Conservation (phyloP, 2,113 vertebrate genomes). For the Hemicordylus capensis region DNA sequence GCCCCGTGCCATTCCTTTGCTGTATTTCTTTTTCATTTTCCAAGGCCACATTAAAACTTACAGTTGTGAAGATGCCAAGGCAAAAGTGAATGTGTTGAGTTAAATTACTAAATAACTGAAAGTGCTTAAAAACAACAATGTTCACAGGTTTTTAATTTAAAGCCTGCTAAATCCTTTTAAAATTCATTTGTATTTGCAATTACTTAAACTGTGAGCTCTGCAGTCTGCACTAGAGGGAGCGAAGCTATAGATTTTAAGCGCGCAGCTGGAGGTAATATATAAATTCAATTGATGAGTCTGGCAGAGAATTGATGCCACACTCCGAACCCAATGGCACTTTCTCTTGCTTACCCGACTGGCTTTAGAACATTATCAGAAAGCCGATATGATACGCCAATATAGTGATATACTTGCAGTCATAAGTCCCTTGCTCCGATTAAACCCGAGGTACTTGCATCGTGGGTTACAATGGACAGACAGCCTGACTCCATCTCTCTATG, state of each 20-base stretch:
- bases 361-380: conserved; percentile 85
- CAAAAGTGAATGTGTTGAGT: conserved; percentile 49
- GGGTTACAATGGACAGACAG: conserved; percentile 80
- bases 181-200: conserved; percentile 78
- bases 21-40: conserved; percentile 37
- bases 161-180: conserved; percentile 72
- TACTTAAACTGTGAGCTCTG: conserved; percentile 74
- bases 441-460: conserved; percentile 67
- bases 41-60: background rate
- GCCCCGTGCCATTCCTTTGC: conserved; percentile 34
- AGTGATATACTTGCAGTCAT: conserved; percentile 75
- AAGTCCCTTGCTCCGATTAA: conserved; percentile 75
- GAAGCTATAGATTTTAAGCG: conserved; percentile 80
- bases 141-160: conserved; percentile 80
- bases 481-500: conserved; percentile 78
- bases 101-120: conserved; percentile 77
- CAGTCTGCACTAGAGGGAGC: conserved; percentile 68
- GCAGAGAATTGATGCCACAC: conserved; percentile 84
- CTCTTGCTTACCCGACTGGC: conserved; percentile 76
- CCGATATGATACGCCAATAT: conserved; percentile 79
- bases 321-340: conserved; percentile 81
- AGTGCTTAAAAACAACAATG: conserved; percentile 74
- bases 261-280: conserved; percentile 82
- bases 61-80: conserved; percentile 40
- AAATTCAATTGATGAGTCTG: conserved; percentile 85